These are phyloP conservation scores for Numenius phaeopus DNA, from an alignment of 2,797 vertebrate genomes.

Conservation along the genomic window DNA sequence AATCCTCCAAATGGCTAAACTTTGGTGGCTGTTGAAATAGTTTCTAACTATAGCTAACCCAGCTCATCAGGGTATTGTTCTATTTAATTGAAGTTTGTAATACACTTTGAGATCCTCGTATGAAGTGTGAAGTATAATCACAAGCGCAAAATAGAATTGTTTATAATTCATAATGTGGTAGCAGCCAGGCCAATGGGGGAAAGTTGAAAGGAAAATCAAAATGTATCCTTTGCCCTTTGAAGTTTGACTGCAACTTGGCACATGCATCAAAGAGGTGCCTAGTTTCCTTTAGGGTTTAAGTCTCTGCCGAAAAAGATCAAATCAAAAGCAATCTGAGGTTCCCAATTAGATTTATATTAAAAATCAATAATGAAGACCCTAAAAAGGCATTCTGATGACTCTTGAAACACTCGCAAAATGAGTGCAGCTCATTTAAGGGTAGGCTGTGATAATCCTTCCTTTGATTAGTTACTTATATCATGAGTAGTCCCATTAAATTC, in stretches of 20 bases:
- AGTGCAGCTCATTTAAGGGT: constrained; percentile 18
- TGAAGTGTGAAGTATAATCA: constrained; percentile 33
- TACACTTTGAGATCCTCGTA: neutral
- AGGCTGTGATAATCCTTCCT: constrained; percentile 37
- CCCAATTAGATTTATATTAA: constrained; percentile 59
- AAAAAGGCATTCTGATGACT: constrained; percentile 10
- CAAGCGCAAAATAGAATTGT: constrained; percentile 54
- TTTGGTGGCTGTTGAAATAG: neutral
- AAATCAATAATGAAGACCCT: constrained; percentile 61
- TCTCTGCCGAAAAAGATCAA: constrained; percentile 39
- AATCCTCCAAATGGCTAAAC: neutral
- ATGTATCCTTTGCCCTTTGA: constrained; percentile 71
- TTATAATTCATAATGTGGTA: constrained; percentile 68
- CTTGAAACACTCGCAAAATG: neutral
- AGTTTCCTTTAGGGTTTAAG: constrained; percentile 63
- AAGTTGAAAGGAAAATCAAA: constrained; percentile 70
- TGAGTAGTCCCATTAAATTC: neutral
- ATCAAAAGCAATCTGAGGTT: constrained; percentile 51
- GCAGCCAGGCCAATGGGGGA: constrained; percentile 60
- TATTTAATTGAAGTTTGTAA: constrained; percentile 63
- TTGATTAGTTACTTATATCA: constrained; percentile 29
- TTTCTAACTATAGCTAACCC: neutral
- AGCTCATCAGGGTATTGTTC: constrained; percentile 35
- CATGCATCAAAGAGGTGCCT: constrained; percentile 61
- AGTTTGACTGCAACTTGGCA: constrained; percentile 66